A percentile compares a stretch with the other conserved stretches of the same genome.
Evolutionary conservation across 2,113 vertebrate species (phyloP).

Genomic region (Budorcas taxicolor): DNA sequence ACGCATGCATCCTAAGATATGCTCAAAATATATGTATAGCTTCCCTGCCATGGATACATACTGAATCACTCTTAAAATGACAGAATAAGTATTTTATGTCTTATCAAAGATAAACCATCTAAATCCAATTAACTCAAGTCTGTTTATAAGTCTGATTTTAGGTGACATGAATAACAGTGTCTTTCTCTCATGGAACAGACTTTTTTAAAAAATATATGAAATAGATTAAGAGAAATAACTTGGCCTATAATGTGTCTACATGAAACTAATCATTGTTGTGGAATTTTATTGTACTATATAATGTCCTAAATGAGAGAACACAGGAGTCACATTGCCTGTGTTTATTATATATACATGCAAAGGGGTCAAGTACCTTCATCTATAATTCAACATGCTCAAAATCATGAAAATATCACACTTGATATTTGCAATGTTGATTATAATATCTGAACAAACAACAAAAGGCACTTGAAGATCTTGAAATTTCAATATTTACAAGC

Average conservation of each 20-base stretch:
- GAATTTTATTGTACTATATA: neutral
- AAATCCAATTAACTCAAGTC: neutral
- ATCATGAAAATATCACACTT: neutral
- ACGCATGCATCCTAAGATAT: neutral
- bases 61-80: neutral
- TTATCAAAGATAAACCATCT: neutral
- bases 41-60: neutral
- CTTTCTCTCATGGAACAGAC: neutral
- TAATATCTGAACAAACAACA: neutral
- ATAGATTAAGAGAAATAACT: neutral
- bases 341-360: neutral
- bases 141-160: neutral
- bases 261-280: neutral
- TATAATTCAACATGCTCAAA: neutral
- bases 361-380: neutral
- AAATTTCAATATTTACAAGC: slow-evolving; percentile 7
- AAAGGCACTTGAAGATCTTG: neutral
- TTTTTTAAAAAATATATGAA: neutral
- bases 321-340: neutral
- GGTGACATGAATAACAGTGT: neutral
- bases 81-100: neutral
- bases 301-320: neutral
- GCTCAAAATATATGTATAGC: neutral
- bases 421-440: slow-evolving; percentile 1
- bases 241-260: neutral